phyloP scores from a whole-genome alignment of 2,113 vertebrate genomes.

The Bucco capensis region DNA sequence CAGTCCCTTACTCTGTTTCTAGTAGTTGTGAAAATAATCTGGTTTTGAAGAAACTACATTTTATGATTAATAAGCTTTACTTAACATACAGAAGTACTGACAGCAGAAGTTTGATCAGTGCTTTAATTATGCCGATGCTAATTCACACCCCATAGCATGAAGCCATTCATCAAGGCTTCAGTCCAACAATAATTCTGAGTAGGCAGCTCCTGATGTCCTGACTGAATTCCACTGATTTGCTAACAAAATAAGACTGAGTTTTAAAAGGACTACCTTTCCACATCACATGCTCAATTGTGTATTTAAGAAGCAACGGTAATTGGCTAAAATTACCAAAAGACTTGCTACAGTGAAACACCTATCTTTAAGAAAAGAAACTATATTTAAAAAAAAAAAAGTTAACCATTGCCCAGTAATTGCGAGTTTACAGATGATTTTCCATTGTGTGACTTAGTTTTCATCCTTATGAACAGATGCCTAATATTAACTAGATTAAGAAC shows the following conservation, averaged over 20 bases:
- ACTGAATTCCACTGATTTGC: neutral
- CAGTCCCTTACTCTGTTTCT: neutral
- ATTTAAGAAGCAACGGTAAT: neutral
- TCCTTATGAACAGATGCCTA: neutral
- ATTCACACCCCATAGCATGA: neutral
- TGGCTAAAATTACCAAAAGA: neutral
- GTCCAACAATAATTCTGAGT: neutral
- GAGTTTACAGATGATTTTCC: neutral
- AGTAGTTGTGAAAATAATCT: neutral
- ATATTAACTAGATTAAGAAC: neutral
- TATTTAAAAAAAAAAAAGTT: neutral
- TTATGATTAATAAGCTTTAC: neutral
- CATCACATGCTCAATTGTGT: neutral
- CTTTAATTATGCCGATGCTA: neutral
- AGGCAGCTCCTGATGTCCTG: neutral
- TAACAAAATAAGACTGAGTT: neutral
- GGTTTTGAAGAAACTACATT: neutral
- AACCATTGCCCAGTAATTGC: neutral
- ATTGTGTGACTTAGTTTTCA: neutral
- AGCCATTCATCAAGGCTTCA: neutral
- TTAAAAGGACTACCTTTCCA: neutral
- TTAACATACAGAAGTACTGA: neutral
- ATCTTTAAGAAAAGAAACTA: neutral
- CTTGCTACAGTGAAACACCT: neutral
- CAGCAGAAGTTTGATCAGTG: neutral